These are phyloP conservation scores for Mionectes olivaceus DNA, from an alignment of 2,797 vertebrate genomes.

Conservation along the genomic window DNA sequence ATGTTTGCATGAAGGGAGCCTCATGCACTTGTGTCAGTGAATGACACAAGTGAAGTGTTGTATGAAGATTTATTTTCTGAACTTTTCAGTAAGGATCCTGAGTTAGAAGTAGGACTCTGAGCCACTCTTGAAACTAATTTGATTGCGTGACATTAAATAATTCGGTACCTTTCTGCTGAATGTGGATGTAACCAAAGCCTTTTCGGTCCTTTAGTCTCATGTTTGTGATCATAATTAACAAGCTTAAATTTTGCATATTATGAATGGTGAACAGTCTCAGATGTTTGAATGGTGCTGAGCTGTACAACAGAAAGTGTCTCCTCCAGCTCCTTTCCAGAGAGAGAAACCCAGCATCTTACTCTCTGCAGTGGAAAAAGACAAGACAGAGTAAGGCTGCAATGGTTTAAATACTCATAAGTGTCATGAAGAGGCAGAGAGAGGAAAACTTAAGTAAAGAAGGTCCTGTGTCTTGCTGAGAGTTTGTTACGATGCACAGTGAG, in stretches of 20 bases:
- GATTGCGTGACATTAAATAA: not conserved
- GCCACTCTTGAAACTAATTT: not conserved
- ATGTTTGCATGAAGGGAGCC: accelerated
- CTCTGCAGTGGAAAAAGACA: not conserved
- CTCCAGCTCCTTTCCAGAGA: not conserved
- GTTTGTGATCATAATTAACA: not conserved
- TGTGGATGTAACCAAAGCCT: not conserved
- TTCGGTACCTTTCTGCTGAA: not conserved
- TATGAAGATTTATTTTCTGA: not conserved
- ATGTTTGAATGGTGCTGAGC: not conserved
- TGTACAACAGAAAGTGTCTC: accelerated
- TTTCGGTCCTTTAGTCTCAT: not conserved
- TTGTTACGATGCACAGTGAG: not conserved
- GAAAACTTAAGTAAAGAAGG: not conserved
- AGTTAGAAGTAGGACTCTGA: not conserved
- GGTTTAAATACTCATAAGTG: not conserved
- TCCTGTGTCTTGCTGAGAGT: not conserved
- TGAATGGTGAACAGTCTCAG: not conserved
- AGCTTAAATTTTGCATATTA: not conserved
- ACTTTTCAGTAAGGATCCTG: not conserved
- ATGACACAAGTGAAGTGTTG: not conserved
- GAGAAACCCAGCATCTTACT: not conserved
- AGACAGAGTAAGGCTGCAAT: not conserved
- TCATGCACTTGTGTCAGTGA: no score
- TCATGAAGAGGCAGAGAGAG: not conserved